Conservation (phyloP, 2,797 vertebrate species). For the Remorina albescens region DNA sequence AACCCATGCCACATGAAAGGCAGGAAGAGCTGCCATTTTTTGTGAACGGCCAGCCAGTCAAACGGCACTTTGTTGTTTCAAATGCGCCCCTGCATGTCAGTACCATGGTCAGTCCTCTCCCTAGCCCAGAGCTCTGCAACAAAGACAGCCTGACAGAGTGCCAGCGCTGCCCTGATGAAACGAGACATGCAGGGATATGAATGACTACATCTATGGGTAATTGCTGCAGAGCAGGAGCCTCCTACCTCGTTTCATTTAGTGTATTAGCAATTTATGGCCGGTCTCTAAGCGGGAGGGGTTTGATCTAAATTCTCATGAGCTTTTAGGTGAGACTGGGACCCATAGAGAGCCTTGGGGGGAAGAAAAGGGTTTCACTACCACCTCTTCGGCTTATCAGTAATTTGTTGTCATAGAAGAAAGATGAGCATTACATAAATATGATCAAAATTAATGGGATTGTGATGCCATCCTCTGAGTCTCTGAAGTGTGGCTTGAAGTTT, state of each 20-base stretch:
- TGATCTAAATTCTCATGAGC: constrained; percentile 84
- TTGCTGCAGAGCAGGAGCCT: constrained; percentile 84
- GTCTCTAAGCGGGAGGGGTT: constrained; percentile 87
- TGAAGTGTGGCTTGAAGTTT: constrained; percentile 48
- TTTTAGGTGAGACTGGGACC: constrained; percentile 79
- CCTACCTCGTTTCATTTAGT: constrained; percentile 91
- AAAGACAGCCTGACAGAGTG: constrained; percentile 82
- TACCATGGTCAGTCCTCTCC: constrained; percentile 73
- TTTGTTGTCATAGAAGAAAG: constrained; percentile 77
- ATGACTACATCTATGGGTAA: constrained; percentile 87
- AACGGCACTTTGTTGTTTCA: constrained; percentile 99
- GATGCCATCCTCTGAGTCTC: constrained; percentile 53
- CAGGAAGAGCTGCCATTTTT: constrained; percentile 94
- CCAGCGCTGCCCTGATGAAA: constrained; percentile 82
- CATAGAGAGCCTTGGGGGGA: constrained; percentile 72
- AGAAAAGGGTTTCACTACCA: constrained; percentile 72
- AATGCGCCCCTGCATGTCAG: constrained; percentile 88
- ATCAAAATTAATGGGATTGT: constrained; percentile 78
- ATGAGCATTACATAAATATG: constrained; percentile 72
- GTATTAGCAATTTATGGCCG: constrained; percentile 98
- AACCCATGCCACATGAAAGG: constrained; percentile 94
- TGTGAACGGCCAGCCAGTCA: constrained; percentile 92
- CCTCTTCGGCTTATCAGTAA: constrained; percentile 74
- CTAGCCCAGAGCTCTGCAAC: constrained; percentile 60
- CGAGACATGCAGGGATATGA: constrained; percentile 86